Base-by-base conservation (phyloP, 2,797 vertebrate species). In the Aselliscus stoliczkanus region DNA sequence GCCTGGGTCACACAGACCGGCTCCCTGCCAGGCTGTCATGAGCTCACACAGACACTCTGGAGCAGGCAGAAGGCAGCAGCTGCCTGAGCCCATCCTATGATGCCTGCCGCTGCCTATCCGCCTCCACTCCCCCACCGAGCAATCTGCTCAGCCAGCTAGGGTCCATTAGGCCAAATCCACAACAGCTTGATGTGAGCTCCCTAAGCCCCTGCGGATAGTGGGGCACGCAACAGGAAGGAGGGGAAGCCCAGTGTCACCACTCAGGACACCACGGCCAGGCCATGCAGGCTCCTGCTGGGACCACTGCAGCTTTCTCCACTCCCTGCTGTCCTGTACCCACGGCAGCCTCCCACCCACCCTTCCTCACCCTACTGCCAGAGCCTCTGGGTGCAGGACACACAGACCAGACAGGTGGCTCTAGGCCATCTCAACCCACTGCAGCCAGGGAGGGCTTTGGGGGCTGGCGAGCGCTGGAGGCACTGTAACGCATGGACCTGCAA, bases 71-170 rank as follows among this genome's bases (percentile, higher is more conserved):
- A 34, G 29, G 52, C 39, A 27, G 14, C 31, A 72, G 83, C 42
- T 67, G n/a, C 18, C 21, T 8, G 27, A 21, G n/a, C 73, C 83
- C 13, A 4, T 39, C 72, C 4, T 50, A 1, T 25, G 23, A 60
- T 37, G 62, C 81, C 80, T 50, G 31, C 42, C 23, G 60, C 42
- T 64, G 13, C 39, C 20, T 65, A 1, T 17, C 60, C 67, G 10
- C 58, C 58, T 7, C 72, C 1, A 14, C 67, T 18, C 5, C 23
- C 34, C 87, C 75, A 72, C 29, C 56, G 62, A 79, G 85, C 93
- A 85, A 96, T 75, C 94, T 96, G 89, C 75, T 91, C 52, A 25
- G 29, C 44, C 31, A 12, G 52, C 82, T 91, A 87, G 91, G 50
- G 79, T 75, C 93, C 86, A 81, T 80, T 88, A 93, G 92, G 34